Percentiles rank a stretch among this genome's conserved stretches.
These are phyloP conservation scores for Spinibarbus caldwelli DNA, from an alignment of 2,797 vertebrate species.

Conservation along the genomic window DNA sequence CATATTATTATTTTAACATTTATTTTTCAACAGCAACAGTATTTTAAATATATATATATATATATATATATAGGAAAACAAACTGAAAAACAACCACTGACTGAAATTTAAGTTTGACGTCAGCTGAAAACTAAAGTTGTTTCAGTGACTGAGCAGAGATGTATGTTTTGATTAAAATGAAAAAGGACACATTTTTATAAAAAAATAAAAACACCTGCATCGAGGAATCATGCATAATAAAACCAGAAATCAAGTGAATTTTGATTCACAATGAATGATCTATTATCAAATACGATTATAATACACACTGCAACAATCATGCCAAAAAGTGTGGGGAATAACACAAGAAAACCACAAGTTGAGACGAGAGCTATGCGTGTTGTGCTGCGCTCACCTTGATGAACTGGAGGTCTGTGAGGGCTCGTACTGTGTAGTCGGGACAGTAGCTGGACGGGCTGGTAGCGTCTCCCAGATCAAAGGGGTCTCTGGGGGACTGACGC, in stretches of 20 bases:
- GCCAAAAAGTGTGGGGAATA: background rate
- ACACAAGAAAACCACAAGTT: too few species aligned
- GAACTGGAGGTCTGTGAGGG: conserved; percentile 90
- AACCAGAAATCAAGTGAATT: background rate
- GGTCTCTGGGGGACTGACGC: conserved; percentile 76
- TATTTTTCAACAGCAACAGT: too few species aligned
- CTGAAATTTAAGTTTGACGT: background rate
- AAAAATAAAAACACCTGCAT: background rate
- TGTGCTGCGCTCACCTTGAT: conserved; percentile 85
- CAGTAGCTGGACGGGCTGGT: conserved; percentile 82
- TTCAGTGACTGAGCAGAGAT: background rate
- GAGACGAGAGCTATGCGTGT: too few species aligned
- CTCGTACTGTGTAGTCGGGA: conserved; percentile 93
- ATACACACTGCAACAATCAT: background rate
- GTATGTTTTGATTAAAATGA: background rate
- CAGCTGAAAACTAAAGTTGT: background rate
- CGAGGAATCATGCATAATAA: background rate
- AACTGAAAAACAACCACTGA: background rate
- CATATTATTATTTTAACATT: too few species aligned
- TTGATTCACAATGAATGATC: background rate
- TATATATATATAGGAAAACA: too few species aligned
- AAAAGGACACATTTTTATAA: background rate
- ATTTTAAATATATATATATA: too few species aligned
- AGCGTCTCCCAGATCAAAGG: conserved; percentile 79
- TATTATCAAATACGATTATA: too few species aligned